Evolutionary conservation across 2,888 invertebrate genomes (phyloP).

Genomic region (Zele albiditarsus): DNA sequence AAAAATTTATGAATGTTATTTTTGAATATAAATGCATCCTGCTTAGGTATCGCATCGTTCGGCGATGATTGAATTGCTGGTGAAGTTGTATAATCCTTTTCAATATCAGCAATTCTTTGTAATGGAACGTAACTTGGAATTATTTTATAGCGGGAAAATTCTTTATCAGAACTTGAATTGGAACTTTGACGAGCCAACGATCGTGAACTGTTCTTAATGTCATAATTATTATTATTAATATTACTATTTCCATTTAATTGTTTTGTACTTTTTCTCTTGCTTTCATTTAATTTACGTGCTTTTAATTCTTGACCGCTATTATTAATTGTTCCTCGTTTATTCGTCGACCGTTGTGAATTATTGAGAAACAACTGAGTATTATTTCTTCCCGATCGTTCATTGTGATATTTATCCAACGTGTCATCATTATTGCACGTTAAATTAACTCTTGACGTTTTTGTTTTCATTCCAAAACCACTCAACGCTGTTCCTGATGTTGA

Average conservation of each 20-base stretch:
- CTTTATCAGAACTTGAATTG: constrained; percentile 58
- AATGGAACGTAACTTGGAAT: constrained; percentile 36
- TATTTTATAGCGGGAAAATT: constrained; percentile 54
- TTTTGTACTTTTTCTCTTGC: neutral
- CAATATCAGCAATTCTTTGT: constrained; percentile 36
- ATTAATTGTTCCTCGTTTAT: neutral
- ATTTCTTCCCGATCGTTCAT: neutral
- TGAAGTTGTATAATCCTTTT: constrained; percentile 38
- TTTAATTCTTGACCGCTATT: neutral
- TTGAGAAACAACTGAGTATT: neutral
- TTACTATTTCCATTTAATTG: constrained; percentile 12
- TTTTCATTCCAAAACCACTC: neutral
- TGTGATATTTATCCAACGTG: neutral
- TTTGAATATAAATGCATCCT: constrained; percentile 41
- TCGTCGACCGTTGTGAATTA: neutral
- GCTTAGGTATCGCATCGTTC: constrained; percentile 36
- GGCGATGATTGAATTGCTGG: constrained; percentile 15
- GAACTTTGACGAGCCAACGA: constrained; percentile 28
- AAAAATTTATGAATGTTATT: constrained; percentile 39
- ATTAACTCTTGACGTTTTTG: neutral
- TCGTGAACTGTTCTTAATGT: neutral
- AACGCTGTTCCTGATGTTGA: neutral
- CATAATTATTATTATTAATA: neutral
- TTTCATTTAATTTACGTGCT: neutral
- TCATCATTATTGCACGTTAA: neutral